Evolutionary conservation across 2,888 invertebrate genomes (phyloP).

Genomic region (Agrilus mali): DNA sequence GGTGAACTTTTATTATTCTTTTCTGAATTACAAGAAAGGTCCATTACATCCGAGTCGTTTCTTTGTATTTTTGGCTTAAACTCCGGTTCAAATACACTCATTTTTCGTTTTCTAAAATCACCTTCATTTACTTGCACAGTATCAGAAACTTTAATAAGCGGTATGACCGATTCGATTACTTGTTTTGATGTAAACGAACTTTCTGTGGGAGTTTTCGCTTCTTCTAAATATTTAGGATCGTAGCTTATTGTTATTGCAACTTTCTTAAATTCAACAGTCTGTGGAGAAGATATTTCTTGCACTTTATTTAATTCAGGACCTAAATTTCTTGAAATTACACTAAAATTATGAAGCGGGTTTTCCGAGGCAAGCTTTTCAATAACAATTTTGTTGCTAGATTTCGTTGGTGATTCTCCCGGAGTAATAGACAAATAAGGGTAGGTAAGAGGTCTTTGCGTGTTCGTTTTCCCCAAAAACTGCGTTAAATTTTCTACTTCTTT

Average conservation of each 20-base stretch:
- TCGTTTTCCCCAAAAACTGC: conserved; percentile 28
- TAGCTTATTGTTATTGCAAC: conserved; percentile 9
- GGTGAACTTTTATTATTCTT: conserved; percentile 4
- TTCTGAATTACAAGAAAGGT: conserved; percentile 20
- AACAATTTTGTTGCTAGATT: conserved; percentile 2
- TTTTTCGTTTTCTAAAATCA: conserved; percentile 8
- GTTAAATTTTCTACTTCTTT: conserved; percentile 18
- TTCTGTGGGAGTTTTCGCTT: conserved; percentile 2
- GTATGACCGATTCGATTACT: too few species aligned
- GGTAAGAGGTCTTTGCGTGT: conserved; percentile 50
- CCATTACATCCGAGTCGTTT: conserved; percentile 28
- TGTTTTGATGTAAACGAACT: conserved; percentile 1
- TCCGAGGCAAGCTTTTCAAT: not conserved
- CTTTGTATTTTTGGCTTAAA: conserved; percentile 20
- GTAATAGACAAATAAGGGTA: conserved; percentile 45
- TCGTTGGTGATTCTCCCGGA: conserved; percentile 1
- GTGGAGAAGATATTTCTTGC: not conserved
- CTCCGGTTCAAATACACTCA: conserved; percentile 7
- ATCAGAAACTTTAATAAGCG: conserved; percentile 3
- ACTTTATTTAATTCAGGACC: not conserved
- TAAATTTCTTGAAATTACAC: too few species aligned
- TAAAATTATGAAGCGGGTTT: not conserved
- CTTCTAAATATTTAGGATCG: conserved; percentile 6
- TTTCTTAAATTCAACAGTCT: not conserved
- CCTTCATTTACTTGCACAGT: conserved; percentile 3